Conservation (phyloP, 2,888 invertebrate genomes). For the Ornithoptera alexandrae region DNA sequence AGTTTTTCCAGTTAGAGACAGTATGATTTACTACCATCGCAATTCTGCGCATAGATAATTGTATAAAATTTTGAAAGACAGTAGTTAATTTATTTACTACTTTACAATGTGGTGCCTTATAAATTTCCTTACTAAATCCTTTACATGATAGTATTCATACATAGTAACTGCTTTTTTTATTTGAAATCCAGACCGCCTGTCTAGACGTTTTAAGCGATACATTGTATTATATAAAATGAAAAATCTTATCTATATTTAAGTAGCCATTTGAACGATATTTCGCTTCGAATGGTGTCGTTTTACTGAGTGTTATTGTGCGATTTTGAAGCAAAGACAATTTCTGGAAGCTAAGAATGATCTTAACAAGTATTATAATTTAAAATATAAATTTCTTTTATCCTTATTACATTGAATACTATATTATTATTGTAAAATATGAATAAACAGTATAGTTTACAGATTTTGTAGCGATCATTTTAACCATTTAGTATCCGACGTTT, state of each 20-base stretch:
- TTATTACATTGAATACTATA: neutral
- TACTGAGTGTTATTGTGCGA: slow-evolving; percentile 5
- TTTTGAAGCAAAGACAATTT: neutral
- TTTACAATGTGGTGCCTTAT: too few relatives aligned
- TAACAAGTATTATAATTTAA: neutral
- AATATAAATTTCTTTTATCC: neutral
- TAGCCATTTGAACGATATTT: slow-evolving; percentile 13
- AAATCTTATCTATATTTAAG: slow-evolving; percentile 21
- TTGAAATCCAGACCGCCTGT: neutral
- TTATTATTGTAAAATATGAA: too few relatives aligned
- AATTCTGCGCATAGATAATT: too few relatives aligned
- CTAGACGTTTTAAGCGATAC: slow-evolving; percentile 1
- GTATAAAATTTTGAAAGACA: too few relatives aligned
- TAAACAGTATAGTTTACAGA: too few relatives aligned
- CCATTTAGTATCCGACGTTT: too few relatives aligned
- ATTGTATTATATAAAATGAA: neutral
- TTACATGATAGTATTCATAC: neutral
- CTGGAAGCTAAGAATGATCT: neutral
- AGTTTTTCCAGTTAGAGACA: too few relatives aligned
- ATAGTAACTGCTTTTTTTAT: neutral
- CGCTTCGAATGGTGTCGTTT: slow-evolving; percentile 6
- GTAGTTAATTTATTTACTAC: too few relatives aligned
- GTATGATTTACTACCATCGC: too few relatives aligned
- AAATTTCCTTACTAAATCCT: too few relatives aligned
- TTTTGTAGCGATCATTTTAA: too few relatives aligned